Conservation (phyloP, 2,113 vertebrate species). For the Chaetops frenatus region DNA sequence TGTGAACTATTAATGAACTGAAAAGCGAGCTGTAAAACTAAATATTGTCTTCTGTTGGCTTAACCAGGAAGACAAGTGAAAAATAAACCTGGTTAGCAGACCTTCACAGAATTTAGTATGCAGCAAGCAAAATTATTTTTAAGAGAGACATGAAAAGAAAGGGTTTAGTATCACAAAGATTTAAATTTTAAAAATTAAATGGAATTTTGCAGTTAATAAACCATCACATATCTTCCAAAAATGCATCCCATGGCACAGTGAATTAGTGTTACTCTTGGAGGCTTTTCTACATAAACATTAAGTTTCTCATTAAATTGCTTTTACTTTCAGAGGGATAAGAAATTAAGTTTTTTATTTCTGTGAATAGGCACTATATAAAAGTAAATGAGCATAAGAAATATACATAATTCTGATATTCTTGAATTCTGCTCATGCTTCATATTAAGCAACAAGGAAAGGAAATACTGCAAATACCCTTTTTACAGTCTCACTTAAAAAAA, state of each 20-base stretch:
- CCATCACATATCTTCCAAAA: not conserved
- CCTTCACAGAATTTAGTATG: not conserved
- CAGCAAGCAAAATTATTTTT: not conserved
- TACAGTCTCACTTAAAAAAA: conserved; percentile 35
- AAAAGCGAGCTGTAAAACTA: not conserved
- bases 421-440: conserved; percentile 26
- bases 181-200: not conserved
- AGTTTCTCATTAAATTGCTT: not conserved
- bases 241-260: not conserved
- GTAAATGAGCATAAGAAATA: conserved; percentile 13
- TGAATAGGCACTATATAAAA: conserved; percentile 20
- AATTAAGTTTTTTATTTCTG: conserved; percentile 21
- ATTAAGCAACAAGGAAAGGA: not conserved
- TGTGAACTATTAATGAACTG: not conserved
- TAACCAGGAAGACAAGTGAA: not conserved
- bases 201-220: not conserved
- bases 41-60: not conserved
- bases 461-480: conserved; percentile 22
- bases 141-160: not conserved
- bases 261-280: not conserved
- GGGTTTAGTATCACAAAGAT: not conserved
- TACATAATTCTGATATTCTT: not conserved
- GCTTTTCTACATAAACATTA: not conserved
- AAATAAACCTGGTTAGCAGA: not conserved
- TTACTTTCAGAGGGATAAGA: not conserved